Percentiles rank a stretch among this genome's conserved stretches.
These are phyloP conservation scores for Fistularia commersonii DNA, from an alignment of 2,797 vertebrate genomes.

Conservation along the genomic window DNA sequence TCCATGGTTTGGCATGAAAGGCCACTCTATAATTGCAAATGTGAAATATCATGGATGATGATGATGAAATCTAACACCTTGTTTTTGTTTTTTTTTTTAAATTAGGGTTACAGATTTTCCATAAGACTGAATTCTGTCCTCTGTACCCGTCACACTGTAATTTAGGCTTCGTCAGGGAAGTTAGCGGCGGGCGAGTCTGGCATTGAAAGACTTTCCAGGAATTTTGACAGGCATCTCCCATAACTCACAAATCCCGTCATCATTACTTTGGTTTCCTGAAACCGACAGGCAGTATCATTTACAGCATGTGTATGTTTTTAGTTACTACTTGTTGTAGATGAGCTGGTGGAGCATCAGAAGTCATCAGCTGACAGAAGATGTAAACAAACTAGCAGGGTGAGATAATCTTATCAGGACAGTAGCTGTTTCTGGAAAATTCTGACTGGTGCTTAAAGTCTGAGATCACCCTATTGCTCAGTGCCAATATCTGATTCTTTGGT, in stretches of 20 bases:
- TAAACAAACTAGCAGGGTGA: conserved; percentile 11
- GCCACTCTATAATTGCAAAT: conserved; percentile 13
- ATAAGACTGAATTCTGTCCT: not conserved
- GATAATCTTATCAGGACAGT: conserved; percentile 14
- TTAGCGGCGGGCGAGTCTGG: too few relatives aligned
- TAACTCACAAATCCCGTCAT: too few relatives aligned
- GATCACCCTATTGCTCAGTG: not conserved
- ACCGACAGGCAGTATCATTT: too few relatives aligned
- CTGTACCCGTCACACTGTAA: too few relatives aligned
- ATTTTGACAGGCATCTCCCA: too few relatives aligned
- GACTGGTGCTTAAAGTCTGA: not conserved
- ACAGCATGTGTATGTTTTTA: too few relatives aligned
- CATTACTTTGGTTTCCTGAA: too few relatives aligned
- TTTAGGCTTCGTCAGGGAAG: too few relatives aligned
- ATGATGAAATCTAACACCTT: conserved; percentile 6
- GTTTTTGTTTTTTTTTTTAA: not conserved
- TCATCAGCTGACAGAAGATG: conserved; percentile 19
- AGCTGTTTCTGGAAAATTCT: conserved; percentile 28
- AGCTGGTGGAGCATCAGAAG: conserved; percentile 10
- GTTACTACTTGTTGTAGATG: not conserved
- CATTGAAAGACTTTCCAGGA: too few relatives aligned
- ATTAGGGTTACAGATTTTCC: conserved; percentile 1
- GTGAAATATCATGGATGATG: conserved; percentile 4
- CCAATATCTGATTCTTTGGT: too few relatives aligned
- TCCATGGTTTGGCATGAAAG: conserved; percentile 14